phyloP scores from a whole-genome alignment of 2,888 invertebrate genomes.

The Mycalesis mineus region DNA sequence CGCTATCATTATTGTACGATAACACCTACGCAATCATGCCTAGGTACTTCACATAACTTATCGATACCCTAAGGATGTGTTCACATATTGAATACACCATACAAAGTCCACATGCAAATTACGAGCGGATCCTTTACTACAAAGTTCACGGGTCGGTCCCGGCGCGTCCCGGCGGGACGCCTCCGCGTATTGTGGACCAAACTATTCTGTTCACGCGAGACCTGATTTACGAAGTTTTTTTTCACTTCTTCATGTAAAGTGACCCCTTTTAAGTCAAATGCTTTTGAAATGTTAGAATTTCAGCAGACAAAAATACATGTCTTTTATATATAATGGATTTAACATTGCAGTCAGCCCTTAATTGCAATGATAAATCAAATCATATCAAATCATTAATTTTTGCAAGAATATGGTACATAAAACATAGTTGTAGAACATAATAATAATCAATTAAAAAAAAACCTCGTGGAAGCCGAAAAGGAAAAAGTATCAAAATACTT shows the following conservation, averaged over 20 bases:
- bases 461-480: no score
- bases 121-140: constrained; percentile 4
- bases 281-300: not conserved
- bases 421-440: no score
- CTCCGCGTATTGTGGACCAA: constrained; percentile 12
- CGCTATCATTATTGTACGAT: no score
- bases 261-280: not conserved
- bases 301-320: no score
- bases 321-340: no score
- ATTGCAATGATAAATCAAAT: no score
- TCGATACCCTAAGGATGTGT: constrained; percentile 5
- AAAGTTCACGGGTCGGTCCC: constrained; percentile 16
- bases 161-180: constrained; percentile 10
- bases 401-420: no score
- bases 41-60: not conserved
- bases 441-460: no score
- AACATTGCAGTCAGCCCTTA: no score
- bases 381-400: no score
- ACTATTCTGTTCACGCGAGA: constrained; percentile 14
- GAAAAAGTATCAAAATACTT: no score
- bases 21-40: no score
- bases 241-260: not conserved
- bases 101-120: constrained; percentile 15
- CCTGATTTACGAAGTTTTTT: constrained; percentile 14
- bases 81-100: constrained; percentile 13